Evolutionary conservation across 2,888 invertebrate species (phyloP).

Genomic region (Euplagia quadripunctaria): DNA sequence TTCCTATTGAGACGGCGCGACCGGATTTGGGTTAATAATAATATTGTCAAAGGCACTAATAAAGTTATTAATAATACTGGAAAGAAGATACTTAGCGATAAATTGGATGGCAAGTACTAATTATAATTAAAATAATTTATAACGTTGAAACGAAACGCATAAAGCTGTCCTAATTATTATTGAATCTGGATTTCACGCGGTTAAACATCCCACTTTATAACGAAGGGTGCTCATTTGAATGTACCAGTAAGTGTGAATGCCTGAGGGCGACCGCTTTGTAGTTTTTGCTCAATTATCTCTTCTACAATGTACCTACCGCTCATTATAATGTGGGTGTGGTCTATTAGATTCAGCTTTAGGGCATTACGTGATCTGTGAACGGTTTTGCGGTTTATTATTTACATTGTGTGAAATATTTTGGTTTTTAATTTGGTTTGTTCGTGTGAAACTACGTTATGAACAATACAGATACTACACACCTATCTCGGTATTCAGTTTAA

Average conservation of each 20-base stretch:
- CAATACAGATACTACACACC: background rate
- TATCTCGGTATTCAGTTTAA: too few relatives aligned
- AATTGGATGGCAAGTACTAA: background rate
- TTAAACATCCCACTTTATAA: slow-evolving; percentile 65
- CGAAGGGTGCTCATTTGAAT: slow-evolving; percentile 81
- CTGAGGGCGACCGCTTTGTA: slow-evolving; percentile 76
- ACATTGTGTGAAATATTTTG: slow-evolving; percentile 35
- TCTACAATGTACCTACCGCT: slow-evolving; percentile 74
- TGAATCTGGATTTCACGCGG: slow-evolving; percentile 58
- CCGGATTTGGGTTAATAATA: background rate
- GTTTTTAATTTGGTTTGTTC: slow-evolving; percentile 21
- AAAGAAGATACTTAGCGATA: background rate
- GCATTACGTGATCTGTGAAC: slow-evolving; percentile 65
- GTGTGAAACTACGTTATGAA: slow-evolving; percentile 12
- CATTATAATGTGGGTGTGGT: slow-evolving; percentile 73
- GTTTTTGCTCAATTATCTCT: slow-evolving; percentile 82
- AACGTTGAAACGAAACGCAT: background rate
- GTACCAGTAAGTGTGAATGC: slow-evolving; percentile 68
- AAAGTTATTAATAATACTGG: background rate
- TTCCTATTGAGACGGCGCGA: background rate
- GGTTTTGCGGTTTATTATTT: slow-evolving; percentile 52
- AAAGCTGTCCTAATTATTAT: slow-evolving; percentile 26
- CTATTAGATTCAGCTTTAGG: slow-evolving; percentile 83
- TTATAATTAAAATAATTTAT: slow-evolving; percentile 8
- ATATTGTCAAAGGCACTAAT: background rate